Evolutionary conservation across 2,888 invertebrate species (phyloP).

Genomic region (Neoscelio sp.): DNA sequence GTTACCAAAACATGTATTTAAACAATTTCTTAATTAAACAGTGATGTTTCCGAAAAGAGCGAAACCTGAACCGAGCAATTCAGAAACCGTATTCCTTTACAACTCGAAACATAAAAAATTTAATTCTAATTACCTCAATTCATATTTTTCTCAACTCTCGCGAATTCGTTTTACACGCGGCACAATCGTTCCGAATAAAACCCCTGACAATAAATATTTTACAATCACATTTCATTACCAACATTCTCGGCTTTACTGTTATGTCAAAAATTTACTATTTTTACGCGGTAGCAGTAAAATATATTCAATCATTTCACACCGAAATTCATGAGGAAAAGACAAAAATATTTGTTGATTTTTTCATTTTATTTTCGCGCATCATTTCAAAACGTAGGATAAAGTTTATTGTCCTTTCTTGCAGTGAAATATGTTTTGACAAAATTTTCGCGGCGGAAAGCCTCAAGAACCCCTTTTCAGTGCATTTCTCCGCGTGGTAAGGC

Average conservation of each 20-base stretch:
- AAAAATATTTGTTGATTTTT: no score
- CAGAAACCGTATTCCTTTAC: conserved; percentile 21
- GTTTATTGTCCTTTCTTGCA: neutral
- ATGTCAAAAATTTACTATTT: conserved; percentile 20
- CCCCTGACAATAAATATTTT: conserved; percentile 44
- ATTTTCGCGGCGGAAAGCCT: neutral
- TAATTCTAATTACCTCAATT: conserved; percentile 40
- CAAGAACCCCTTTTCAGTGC: neutral
- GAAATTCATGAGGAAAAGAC: no score
- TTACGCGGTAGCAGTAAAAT: conserved; percentile 12
- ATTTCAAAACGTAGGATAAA: conserved; percentile 8
- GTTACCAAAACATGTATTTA: no score
- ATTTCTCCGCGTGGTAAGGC: neutral
- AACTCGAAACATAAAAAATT: conserved; percentile 32
- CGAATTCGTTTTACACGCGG: no score
- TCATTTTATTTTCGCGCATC: conserved; percentile 11
- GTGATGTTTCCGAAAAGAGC: conserved; percentile 6
- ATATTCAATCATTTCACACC: conserved; percentile 24
- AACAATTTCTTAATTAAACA: conserved; percentile 30
- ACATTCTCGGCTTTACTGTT: conserved; percentile 11
- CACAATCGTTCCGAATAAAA: no score
- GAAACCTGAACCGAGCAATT: conserved; percentile 22
- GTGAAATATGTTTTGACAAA: conserved; percentile 8
- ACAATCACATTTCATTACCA: conserved; percentile 35
- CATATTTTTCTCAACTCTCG: neutral